phyloP scores from a whole-genome alignment of 2,888 invertebrate species.

The Sepiola atlantica region DNA sequence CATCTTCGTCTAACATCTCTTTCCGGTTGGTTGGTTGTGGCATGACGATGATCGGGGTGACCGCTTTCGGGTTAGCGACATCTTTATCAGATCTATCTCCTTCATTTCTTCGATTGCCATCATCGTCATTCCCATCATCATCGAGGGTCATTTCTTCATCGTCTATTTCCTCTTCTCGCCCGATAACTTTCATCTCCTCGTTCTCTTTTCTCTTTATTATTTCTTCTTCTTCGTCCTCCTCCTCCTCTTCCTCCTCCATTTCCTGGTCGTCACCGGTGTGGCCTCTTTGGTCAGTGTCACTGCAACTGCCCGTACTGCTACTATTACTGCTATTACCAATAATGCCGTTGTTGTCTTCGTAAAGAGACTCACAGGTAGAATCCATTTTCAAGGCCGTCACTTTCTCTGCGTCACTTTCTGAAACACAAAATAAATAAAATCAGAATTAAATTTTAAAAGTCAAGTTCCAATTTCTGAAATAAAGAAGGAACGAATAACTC shows the following conservation, averaged over 20 bases:
- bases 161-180: conserved; percentile 51
- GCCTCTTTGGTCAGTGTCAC: not conserved
- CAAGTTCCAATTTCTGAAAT: not conserved
- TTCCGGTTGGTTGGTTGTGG: not conserved
- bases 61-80: not conserved
- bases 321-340: not conserved
- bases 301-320: not conserved
- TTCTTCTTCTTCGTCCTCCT: conserved; percentile 58
- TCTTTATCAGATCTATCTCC: not conserved
- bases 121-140: not conserved
- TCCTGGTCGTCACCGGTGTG: not conserved
- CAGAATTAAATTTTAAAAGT: not conserved
- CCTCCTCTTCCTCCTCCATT: conserved; percentile 55
- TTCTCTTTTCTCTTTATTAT: conserved; percentile 52
- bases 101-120: not conserved
- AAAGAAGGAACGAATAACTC: no score
- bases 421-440: not conserved
- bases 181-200: conserved; percentile 60
- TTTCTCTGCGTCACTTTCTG: not conserved
- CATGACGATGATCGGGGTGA: not conserved
- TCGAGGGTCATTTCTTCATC: conserved; percentile 59
- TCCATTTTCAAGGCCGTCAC: conserved; percentile 23
- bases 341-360: not conserved
- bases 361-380: not conserved
- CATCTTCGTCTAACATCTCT: not conserved